Evolutionary conservation across 2,113 vertebrate species (phyloP), one percentile per base, ranked within the genome.

Genomic region (Gymnocephalus cernua): DNA sequence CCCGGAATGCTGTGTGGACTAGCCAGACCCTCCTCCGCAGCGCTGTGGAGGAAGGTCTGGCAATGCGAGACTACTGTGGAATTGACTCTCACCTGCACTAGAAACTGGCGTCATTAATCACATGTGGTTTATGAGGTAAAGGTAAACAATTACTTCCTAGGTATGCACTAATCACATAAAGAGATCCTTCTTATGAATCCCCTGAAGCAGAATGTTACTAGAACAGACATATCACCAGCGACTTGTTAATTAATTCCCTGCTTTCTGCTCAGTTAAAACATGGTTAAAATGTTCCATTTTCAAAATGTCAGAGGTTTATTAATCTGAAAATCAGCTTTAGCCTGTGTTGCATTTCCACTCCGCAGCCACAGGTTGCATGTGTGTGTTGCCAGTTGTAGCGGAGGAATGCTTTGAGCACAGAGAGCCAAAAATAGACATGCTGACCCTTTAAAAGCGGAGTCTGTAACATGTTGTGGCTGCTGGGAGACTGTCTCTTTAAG

Each of bases 401-500:
- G 56, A 45, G 77, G 79, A 84, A 69, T 65, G 83, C 83, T 88
- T 50, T 86, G 80, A 83, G 74, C 74, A 1, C 62, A 8, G 4
- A n/a, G 84, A 77, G 84, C 77, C 87, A 93, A 93, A 94, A 93
- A 94, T 93, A 91, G 93, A 88, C 86, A 85, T 38, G 80, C 82
- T 72, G 8, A 91, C 90, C 80, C 84, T 90, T 92, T 90, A 92
- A 91, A 38, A 80, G 71, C 13, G 3, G 81, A 80, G 82, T 54
- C 80, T 57, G 47, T 77, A 87, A 74, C 86, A 86, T 92, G 92
- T 86, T 91, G 86, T 85, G 89, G 82, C 85, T 87, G 87, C 81
- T n/a, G 47, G 27, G 72, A 61, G 87, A 85, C 92, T 95, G 94
- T 88, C 90, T 90, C 93, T 95, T 95, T 95, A 95, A 96, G 92